Evolutionary conservation across 2,888 invertebrate species (phyloP).

Genomic region (Amphipoea lucens): DNA sequence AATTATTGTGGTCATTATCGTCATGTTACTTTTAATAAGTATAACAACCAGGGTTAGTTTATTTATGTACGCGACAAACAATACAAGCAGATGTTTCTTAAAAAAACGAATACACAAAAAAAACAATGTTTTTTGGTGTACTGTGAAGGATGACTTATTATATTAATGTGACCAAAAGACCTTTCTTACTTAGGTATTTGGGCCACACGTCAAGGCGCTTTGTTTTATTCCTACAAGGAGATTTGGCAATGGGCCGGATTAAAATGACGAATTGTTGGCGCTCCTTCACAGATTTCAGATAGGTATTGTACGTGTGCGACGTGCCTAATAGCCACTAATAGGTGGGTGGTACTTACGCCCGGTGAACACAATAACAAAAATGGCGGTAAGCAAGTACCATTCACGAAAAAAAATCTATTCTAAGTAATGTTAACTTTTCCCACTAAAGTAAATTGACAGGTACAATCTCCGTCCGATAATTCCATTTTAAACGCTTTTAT

Average conservation of each 20-base stretch:
- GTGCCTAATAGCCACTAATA: constrained; percentile 13
- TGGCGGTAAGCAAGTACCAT: not conserved
- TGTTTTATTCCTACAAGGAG: constrained; percentile 40
- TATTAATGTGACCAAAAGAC: constrained; percentile 6
- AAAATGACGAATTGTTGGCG: constrained; percentile 44
- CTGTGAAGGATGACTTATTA: constrained; percentile 24
- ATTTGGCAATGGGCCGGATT: constrained; percentile 32
- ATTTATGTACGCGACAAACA: not conserved
- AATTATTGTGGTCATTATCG: constrained; percentile 30
- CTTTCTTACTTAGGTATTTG: constrained; percentile 3
- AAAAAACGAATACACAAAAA: not conserved
- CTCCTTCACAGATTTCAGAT: constrained; percentile 32
- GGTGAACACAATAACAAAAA: constrained; percentile 17
- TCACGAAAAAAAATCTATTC: constrained; percentile 27
- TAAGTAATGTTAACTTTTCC: constrained; percentile 38
- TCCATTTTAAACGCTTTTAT: constrained; percentile 52
- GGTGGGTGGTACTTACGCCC: not conserved
- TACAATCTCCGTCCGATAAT: constrained; percentile 54
- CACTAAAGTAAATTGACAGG: constrained; percentile 57
- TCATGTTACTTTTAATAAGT: constrained; percentile 18
- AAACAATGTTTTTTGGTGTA: not conserved
- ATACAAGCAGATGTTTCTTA: not conserved
- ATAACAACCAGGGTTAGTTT: not conserved
- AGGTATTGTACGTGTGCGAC: constrained; percentile 4
- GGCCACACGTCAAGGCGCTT: constrained; percentile 26